Evolutionary conservation across 2,113 vertebrate genomes (phyloP).

Genomic region (Phalacrocorax carbo): DNA sequence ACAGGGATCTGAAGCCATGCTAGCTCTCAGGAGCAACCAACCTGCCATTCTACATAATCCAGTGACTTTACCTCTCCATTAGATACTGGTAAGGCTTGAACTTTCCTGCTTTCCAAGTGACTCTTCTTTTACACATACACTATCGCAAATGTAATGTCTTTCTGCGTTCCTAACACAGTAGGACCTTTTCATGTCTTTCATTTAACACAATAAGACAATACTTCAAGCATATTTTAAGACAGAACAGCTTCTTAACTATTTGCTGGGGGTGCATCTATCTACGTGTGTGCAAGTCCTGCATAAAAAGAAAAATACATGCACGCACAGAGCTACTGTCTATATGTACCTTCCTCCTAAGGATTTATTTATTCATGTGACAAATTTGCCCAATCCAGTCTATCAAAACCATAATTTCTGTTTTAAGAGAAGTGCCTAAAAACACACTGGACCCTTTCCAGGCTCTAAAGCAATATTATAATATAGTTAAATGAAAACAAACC

Average conservation of each 20-base stretch:
- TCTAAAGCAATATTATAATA: constrained; percentile 10
- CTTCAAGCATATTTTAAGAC: not conserved
- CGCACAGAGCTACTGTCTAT: not conserved
- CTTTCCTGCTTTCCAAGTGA: not conserved
- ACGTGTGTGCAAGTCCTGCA: not conserved
- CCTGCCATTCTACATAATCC: not conserved
- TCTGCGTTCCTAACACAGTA: not conserved
- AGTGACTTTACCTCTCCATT: not conserved
- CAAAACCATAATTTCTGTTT: not conserved
- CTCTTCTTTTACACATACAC: not conserved
- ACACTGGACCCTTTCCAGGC: not conserved
- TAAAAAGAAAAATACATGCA: not conserved
- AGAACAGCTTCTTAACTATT: not conserved
- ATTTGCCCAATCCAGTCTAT: not conserved
- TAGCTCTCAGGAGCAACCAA: not conserved
- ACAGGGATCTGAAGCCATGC: not conserved
- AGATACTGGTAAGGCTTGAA: not conserved
- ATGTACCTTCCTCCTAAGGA: not conserved
- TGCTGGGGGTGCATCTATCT: not conserved
- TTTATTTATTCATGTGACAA: not conserved
- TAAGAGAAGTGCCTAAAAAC: constrained; percentile 3
- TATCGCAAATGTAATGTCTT: not conserved
- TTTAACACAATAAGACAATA: not conserved
- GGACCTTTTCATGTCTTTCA: not conserved
- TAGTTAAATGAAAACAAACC: constrained; percentile 54